These are phyloP conservation scores for Gallinago undulata DNA, from an alignment of 2,113 vertebrate genomes.

Conservation along the genomic window DNA sequence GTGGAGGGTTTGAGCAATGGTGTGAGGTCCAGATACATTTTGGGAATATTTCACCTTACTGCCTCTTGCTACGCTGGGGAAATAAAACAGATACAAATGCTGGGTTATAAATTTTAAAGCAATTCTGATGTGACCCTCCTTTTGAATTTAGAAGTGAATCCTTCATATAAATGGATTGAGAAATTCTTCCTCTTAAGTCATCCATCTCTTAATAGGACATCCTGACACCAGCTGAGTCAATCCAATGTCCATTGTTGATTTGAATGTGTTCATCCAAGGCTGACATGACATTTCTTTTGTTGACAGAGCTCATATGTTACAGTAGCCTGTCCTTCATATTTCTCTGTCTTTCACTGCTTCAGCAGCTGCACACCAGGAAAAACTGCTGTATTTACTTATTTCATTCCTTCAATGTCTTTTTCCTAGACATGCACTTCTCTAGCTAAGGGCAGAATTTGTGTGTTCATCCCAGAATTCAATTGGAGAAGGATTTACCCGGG, in stretches of 20 bases:
- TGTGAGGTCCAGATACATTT: neutral
- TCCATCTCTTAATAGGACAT: slow-evolving; percentile 31
- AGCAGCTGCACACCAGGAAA: slow-evolving; percentile 14
- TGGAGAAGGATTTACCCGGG: neutral
- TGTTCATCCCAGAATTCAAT: neutral
- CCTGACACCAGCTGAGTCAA: slow-evolving; percentile 51
- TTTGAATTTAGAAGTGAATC: slow-evolving; percentile 35
- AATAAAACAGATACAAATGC: slow-evolving; percentile 33
- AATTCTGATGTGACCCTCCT: slow-evolving; percentile 42
- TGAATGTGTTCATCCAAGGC: slow-evolving; percentile 53
- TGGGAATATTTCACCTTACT: slow-evolving; percentile 17
- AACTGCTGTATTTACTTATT: slow-evolving; percentile 9
- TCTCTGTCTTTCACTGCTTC: neutral
- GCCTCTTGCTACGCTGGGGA: neutral
- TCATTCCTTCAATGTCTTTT: slow-evolving; percentile 2
- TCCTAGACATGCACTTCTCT: neutral
- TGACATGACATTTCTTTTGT: slow-evolving; percentile 63
- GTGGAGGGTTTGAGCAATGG: neutral
- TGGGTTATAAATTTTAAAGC: slow-evolving; percentile 56
- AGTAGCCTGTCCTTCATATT: slow-evolving; percentile 32
- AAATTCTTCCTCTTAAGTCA: slow-evolving; percentile 49
- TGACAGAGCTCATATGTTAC: slow-evolving; percentile 47
- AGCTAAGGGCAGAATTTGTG: neutral
- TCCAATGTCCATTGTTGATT: slow-evolving; percentile 36
- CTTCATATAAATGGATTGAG: slow-evolving; percentile 53